phyloP scores from a whole-genome alignment of 2,113 vertebrate species.

The Bufo gargarizans region DNA sequence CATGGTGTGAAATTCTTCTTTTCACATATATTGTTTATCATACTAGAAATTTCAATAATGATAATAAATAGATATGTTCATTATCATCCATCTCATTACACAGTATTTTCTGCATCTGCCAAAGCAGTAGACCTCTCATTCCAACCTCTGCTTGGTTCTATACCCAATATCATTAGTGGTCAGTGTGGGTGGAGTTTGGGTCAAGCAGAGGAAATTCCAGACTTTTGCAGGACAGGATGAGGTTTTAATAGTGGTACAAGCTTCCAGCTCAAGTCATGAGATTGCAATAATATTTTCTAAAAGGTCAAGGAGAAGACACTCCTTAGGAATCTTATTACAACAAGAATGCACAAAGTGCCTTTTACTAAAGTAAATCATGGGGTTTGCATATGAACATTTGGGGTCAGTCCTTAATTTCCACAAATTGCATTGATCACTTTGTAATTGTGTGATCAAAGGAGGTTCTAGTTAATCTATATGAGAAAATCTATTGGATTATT shows the following conservation, averaged over 20 bases:
- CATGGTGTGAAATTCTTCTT: constrained; percentile 9
- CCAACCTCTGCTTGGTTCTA: not conserved
- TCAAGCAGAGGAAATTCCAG: constrained; percentile 31
- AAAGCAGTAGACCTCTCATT: not conserved
- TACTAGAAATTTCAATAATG: not conserved
- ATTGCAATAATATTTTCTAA: not conserved
- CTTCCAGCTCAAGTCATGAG: not conserved
- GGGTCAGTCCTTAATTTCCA: not conserved
- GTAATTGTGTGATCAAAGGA: not conserved
- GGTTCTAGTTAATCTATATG: not conserved
- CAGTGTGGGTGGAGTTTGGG: constrained; percentile 16
- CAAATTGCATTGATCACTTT: not conserved
- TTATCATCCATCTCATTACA: not conserved
- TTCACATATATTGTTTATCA: not conserved
- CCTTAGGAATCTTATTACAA: not conserved
- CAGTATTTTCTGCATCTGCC: not conserved
- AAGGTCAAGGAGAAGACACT: constrained; percentile 3
- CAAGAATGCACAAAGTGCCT: not conserved
- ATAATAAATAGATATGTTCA: constrained; percentile 10
- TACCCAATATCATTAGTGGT: constrained; percentile 4
- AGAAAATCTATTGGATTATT: not conserved
- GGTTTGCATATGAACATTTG: not conserved
- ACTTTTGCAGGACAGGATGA: constrained; percentile 13
- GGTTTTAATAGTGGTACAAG: constrained; percentile 24
- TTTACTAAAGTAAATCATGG: not conserved